Evolutionary conservation across 1,140 invertebrate species (phyloP), one percentile per base, ranked within the genome.

Genomic region (Daktulosphaira vitifoliae): DNA sequence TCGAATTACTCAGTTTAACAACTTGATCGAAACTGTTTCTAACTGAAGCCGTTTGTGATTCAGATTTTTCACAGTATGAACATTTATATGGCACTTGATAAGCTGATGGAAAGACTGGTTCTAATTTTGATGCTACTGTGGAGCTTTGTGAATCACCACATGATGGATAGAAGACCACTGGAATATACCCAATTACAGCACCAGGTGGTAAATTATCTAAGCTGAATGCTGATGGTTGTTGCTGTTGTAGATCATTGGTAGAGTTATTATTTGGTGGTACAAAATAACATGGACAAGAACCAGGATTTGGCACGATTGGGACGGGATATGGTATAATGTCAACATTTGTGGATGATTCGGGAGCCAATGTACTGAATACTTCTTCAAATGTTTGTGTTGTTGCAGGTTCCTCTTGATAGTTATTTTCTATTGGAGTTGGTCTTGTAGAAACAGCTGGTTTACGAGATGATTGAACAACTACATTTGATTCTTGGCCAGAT

Each of bases 91-190:
- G 76, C 2, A 78, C 73, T 18, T 79, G 74, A n/a, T 78, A 76
- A 1, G 79, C 80, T 11, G 76, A 74, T 2, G 81, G 80, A 72
- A 81, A 81, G 53, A 78, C 79, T 42, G 78, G 74, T 68, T 78
- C 76, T 42, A 80, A 77, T 25, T 71, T 75, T 62, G 77, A 71
- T 67, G 76, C 74, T 0, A 62, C 4, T 5, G 15, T 4, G 9
- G 50, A 54, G 37, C 77, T 73, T 5, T 70, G 67, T 50, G 76
- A 76, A 22, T 78, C 78, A 1, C 79, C 78, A 69, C 81, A 82
- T 68, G 77, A 80, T 1, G 81, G 81, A 51, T 81, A 76, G 67
- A 82, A 82, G 2, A 82, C 74, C 7, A 82, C 80, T 3, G 81
- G 81, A 26, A 82, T 75, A 68, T 80, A 82, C 44, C 79, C 81